Evolutionary conservation across 2,888 invertebrate genomes (phyloP).

Genomic region (Chrysina gloriosa): DNA sequence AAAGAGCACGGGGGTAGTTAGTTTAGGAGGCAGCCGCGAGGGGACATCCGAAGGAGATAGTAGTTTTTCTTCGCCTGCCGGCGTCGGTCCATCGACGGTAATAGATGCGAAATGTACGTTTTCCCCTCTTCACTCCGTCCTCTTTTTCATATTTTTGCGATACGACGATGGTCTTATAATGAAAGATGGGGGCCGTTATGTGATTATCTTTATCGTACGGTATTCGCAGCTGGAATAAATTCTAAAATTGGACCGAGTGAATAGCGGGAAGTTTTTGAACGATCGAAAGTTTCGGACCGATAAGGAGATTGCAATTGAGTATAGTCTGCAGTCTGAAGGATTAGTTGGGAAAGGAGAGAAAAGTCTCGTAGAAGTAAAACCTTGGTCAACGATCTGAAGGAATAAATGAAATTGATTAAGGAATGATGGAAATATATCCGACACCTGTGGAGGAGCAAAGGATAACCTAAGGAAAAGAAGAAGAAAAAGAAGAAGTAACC

Average conservation of each 20-base stretch:
- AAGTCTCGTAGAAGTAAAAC: no score
- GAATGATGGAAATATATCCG: no score
- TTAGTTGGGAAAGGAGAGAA: no score
- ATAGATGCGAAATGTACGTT: conserved; percentile 46
- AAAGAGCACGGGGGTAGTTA: conserved; percentile 57
- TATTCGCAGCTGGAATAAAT: neutral
- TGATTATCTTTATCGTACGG: conserved; percentile 1
- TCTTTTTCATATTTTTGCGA: conserved; percentile 25
- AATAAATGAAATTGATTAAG: no score
- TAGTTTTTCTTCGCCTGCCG: conserved; percentile 34
- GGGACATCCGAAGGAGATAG: conserved; percentile 43
- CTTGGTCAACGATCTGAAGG: no score
- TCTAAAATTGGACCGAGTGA: neutral
- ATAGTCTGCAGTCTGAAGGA: no score
- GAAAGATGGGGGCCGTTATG: conserved; percentile 16
- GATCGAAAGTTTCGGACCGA: no score
- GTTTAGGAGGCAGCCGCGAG: conserved; percentile 49
- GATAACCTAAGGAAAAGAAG: no score
- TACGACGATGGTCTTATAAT: conserved; percentile 9
- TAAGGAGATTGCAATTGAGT: no score
- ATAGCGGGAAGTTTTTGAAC: no score
- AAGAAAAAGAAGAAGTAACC: no score
- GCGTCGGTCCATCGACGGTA: conserved; percentile 38
- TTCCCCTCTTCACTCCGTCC: neutral
- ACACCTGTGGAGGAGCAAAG: no score